Conservation (phyloP, 2,797 vertebrate species). For the Eospalax fontanierii region DNA sequence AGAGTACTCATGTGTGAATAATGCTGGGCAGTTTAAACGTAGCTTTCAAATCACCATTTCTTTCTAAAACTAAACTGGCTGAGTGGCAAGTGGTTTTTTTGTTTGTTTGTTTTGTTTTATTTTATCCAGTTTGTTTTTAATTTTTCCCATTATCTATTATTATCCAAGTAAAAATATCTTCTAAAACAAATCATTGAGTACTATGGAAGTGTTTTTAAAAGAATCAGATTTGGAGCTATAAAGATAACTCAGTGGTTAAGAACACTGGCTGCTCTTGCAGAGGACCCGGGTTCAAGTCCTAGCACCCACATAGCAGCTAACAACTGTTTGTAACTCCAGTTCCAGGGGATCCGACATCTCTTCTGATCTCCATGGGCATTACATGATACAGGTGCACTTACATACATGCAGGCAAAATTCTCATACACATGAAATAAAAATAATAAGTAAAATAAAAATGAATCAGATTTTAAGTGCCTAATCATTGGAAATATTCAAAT, state of each 20-base stretch:
- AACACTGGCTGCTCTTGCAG: too few relatives aligned
- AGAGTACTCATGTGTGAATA: constrained; percentile 10
- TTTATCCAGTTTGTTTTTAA: neutral
- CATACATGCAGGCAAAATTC: too few relatives aligned
- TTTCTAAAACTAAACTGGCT: neutral
- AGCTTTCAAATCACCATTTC: constrained; percentile 34
- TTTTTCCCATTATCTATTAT: neutral
- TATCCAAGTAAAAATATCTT: neutral
- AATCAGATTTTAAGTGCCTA: neutral
- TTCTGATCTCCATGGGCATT: too few relatives aligned
- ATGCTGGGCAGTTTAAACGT: neutral
- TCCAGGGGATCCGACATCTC: too few relatives aligned
- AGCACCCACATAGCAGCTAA: too few relatives aligned
- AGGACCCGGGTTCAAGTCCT: too few relatives aligned
- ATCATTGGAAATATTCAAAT: constrained; percentile 33
- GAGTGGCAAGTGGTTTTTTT: neutral
- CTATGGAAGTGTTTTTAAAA: constrained; percentile 29
- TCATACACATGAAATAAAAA: too few relatives aligned
- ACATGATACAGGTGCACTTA: too few relatives aligned
- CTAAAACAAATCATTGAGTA: constrained; percentile 28
- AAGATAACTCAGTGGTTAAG: too few relatives aligned
- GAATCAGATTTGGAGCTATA: constrained; percentile 6
- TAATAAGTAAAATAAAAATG: too few relatives aligned
- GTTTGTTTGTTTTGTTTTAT: neutral
- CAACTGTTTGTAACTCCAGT: too few relatives aligned